phyloP scores from a whole-genome alignment of 2,113 vertebrate species.

The Pseudopodoces humilis region DNA sequence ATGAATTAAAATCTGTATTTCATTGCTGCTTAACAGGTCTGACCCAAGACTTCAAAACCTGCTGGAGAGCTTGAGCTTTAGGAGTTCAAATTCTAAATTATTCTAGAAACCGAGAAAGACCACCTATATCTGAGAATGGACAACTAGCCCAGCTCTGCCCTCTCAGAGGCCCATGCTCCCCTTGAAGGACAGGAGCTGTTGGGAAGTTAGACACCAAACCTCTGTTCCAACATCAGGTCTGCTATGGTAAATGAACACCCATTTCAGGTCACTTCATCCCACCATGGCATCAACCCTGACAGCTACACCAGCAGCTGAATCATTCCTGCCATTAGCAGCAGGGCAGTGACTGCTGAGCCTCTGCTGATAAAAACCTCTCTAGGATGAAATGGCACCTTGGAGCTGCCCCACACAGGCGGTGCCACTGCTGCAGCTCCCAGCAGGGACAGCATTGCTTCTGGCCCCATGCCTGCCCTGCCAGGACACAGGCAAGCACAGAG shows the following conservation, averaged over 20 bases:
- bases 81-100: not conserved
- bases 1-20: not conserved
- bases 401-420: not conserved
- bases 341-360: not conserved
- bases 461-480: not conserved
- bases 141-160: not conserved
- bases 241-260: fast-evolving
- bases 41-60: not conserved
- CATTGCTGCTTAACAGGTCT: not conserved
- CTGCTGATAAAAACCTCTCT: not conserved
- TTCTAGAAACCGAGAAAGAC: not conserved
- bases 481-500: not conserved
- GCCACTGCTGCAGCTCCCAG: not conserved
- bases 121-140: not conserved
- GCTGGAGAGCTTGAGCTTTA: not conserved
- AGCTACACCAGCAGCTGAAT: not conserved
- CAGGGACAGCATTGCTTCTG: not conserved
- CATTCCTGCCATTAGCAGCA: not conserved
- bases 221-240: not conserved
- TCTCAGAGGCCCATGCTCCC: not conserved
- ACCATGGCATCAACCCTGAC: not conserved
- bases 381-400: not conserved
- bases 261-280: not conserved
- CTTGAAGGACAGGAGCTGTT: not conserved
- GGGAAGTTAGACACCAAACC: not conserved